Evolutionary conservation across 2,797 vertebrate species (phyloP), one percentile per base, ranked within the genome.

Genomic region (Gallinago stenura): DNA sequence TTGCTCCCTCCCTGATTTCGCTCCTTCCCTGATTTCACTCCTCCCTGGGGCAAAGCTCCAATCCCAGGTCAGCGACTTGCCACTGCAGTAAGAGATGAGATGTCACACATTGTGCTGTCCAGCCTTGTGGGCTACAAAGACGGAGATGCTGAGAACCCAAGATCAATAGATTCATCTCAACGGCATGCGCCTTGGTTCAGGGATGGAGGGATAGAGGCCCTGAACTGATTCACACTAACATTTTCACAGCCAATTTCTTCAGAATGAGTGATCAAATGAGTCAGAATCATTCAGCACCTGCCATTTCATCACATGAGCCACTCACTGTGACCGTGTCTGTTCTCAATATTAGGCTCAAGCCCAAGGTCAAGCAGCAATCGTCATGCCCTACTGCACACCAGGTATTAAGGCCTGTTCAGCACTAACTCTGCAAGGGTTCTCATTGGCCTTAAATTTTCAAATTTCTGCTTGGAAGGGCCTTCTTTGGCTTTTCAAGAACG

Each of bases 181-280:
- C 0, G 0, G 7, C 3, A 4, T 8, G 18, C 26, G 19, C 25
- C n/a, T 57, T 30, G 51, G 37, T 81, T 51, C 45, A 69, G 70
- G 58, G 62, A 51, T 4, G 7, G 21, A 87, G 56, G 33, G 39
- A 48, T 0, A 51, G 58, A 72, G 41, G 28, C 31, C 30, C 3
- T 5, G 39, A 45, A 35, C 31, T 60, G 13, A 48, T 90, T 94
- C 84, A 60, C 75, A 35, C 26, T 64, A 73, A 90, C 71, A 68
- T 94, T 96, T 89, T 87, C 81, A 77, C 60, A 85, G 84, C 61
- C 53, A 83, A 22, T 90, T 94, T 72, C 78, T 93, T 85, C 72
- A 81, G 82, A 95, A 85, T 18, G 30, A 61, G 54, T 4, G 21
- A 75, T 51, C 35, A 56, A 58, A 81, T 91, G 62, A 71, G 33